Conservation (phyloP, 2,113 vertebrate species). For the Salvelinus namaycush region DNA sequence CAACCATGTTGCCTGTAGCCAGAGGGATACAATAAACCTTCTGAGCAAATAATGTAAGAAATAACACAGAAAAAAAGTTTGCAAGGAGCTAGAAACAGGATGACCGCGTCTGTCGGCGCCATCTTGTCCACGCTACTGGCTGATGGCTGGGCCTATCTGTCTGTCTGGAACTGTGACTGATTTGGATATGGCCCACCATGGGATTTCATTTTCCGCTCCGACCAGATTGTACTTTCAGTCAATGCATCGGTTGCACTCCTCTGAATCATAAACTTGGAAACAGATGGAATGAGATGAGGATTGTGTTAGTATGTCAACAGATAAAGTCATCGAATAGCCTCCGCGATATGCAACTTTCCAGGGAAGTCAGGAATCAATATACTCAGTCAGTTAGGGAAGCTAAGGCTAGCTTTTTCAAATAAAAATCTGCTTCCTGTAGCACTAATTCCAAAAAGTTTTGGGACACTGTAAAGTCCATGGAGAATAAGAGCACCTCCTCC, state of each 20-base stretch:
- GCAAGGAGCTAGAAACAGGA: no score
- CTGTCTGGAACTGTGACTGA: not conserved
- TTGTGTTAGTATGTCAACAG: not conserved
- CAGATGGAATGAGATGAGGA: conserved; percentile 43
- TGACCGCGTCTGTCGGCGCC: not conserved
- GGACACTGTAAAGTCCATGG: no score
- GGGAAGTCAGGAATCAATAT: no score
- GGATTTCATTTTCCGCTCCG: conserved; percentile 72
- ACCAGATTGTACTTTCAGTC: conserved; percentile 42
- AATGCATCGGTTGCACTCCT: conserved; percentile 48
- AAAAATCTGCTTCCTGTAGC: no score
- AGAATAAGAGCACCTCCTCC: no score
- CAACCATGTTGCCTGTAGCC: not conserved
- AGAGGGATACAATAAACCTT: conserved; percentile 1
- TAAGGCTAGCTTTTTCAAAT: no score
- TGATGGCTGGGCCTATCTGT: conserved; percentile 18
- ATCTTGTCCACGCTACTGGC: conserved; percentile 21
- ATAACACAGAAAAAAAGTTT: conserved; percentile 1
- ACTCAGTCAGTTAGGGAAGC: no score
- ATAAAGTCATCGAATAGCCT: not conserved
- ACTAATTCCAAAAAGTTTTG: no score
- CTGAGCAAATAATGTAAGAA: no score
- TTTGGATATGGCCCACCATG: conserved; percentile 44
- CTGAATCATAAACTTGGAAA: conserved; percentile 7
- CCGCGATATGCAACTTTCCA: no score